Base-by-base conservation (phyloP, 2,113 vertebrate species). In the Hiodon tergisus region DNA sequence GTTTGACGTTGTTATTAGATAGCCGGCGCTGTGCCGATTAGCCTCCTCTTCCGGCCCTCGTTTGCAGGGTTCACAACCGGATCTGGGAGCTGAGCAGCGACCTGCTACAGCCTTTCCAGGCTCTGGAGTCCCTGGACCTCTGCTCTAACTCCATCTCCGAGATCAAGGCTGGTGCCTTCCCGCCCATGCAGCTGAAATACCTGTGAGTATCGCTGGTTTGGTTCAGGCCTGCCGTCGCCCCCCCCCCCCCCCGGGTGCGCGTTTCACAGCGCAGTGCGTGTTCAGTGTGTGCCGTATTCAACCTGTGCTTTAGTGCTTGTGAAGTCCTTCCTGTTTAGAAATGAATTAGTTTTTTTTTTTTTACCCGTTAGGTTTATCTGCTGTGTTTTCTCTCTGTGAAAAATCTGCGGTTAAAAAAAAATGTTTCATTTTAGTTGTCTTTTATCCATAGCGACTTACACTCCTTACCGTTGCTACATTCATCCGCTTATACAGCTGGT, bases 91-190 rank as follows among this genome's bases (percentile, higher is more conserved):
- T 94, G 78, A 86, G 85, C 76, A 83, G 88, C 73, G 89, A 92
- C 69, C 86, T 84, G 0, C 88, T 94, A 50, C 91, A 92, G 77
- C 84, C 89, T 77, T 94, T 92, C 69, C 76, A 85, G 78, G 90
- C 91, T 3, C 74, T 94, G 70, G 92, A 94, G 84, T 91, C 81
- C 71, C 89, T 94, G 58, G 93, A 94, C 79, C 88, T 94, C 68
- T 94, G 92, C 81, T 93, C 91, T 77, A 94, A 94, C 77, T 78
- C 91, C 10, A 92, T 94, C 78, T 88, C 91, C 2, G 91, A 94
- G 89, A 87, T 94, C 75, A 93, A 91, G 89, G 85, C 86, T 1
- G 74, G 87, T 70, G 91, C 89, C 72, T 93, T 94, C 82, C 93
- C 93, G 67, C 85, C 83, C 77, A 93, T 94, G 90, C 91, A 90